Percentiles rank a stretch among this genome's conserved stretches.
These are phyloP conservation scores for Bungarus multicinctus DNA, from an alignment of 2,113 vertebrate species.

Conservation along the genomic window DNA sequence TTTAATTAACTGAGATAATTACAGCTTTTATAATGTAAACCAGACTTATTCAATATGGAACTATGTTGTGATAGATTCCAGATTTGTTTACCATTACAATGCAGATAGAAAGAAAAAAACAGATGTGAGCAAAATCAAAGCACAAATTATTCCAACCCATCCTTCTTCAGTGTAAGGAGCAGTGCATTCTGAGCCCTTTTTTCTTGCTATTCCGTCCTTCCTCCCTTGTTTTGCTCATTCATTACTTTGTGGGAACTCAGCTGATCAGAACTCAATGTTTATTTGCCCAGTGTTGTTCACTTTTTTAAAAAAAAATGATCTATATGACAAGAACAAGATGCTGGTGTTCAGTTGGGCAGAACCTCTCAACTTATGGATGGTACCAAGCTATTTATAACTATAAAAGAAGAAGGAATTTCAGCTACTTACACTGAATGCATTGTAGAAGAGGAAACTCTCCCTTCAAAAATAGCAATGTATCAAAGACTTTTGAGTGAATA, in stretches of 20 bases:
- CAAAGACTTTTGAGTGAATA: neutral
- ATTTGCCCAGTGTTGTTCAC: neutral
- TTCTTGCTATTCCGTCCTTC: neutral
- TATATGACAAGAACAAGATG: neutral
- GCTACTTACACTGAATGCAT: neutral
- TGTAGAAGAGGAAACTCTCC: too few relatives aligned
- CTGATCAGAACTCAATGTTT: neutral
- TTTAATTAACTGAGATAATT: neutral
- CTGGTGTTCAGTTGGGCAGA: neutral
- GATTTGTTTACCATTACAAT: neutral
- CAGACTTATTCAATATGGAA: neutral
- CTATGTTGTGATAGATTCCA: neutral
- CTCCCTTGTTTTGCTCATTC: neutral
- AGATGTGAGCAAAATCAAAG: neutral
- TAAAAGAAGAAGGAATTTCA: neutral
- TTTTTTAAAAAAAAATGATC: neutral
- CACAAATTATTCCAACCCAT: neutral
- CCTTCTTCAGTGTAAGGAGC: neutral
- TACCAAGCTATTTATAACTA: neutral
- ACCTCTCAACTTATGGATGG: neutral
- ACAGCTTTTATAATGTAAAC: neutral
- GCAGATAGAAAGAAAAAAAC: neutral
- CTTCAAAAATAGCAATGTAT: neutral
- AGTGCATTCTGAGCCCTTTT: rapidly evolving
- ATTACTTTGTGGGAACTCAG: rapidly evolving